Conservation (phyloP, 2,113 vertebrate species). For the Larimichthys polyactis region DNA sequence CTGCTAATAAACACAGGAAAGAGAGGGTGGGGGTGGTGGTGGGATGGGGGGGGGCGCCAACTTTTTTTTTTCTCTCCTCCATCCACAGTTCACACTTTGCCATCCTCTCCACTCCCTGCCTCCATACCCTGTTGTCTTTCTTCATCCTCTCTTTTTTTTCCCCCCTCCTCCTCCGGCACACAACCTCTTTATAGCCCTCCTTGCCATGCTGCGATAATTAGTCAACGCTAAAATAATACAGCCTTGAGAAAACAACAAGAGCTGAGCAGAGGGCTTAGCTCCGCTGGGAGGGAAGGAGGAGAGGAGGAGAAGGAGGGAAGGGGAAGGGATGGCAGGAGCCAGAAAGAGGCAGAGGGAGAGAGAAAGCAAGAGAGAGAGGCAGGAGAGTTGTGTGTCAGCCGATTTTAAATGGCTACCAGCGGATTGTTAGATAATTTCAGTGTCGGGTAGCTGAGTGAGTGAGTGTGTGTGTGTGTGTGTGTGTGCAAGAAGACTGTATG, state of each 20-base stretch:
- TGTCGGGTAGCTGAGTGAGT: conserved; percentile 53
- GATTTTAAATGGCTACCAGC: conserved; percentile 68
- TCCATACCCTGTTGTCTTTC: conserved; percentile 49
- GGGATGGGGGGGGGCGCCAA: conserved; percentile 5
- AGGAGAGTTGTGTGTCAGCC: conserved; percentile 57
- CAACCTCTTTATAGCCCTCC: conserved; percentile 68
- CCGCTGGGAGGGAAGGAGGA: conserved; percentile 41
- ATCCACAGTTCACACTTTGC: conserved; percentile 19
- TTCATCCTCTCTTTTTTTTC: conserved; percentile 29
- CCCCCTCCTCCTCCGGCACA: conserved; percentile 35
- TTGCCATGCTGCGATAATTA: conserved; percentile 80
- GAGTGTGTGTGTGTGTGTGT: neutral
- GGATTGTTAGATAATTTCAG: conserved; percentile 72
- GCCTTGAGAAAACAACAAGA: conserved; percentile 76
- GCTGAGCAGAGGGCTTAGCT: conserved; percentile 71
- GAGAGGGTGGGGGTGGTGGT: neutral
- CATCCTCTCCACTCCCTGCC: conserved; percentile 19
- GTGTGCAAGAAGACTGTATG: neutral
- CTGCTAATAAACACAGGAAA: conserved; percentile 42
- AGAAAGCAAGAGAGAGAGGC: neutral
- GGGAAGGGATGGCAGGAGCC: conserved; percentile 14
- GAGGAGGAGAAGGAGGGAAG: neutral
- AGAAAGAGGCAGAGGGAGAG: conserved; percentile 15
- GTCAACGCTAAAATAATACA: conserved; percentile 78
- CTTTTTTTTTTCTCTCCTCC: conserved; percentile 24